Evolutionary conservation across 2,888 invertebrate species (phyloP).

Genomic region (Plemyria rubiginata): DNA sequence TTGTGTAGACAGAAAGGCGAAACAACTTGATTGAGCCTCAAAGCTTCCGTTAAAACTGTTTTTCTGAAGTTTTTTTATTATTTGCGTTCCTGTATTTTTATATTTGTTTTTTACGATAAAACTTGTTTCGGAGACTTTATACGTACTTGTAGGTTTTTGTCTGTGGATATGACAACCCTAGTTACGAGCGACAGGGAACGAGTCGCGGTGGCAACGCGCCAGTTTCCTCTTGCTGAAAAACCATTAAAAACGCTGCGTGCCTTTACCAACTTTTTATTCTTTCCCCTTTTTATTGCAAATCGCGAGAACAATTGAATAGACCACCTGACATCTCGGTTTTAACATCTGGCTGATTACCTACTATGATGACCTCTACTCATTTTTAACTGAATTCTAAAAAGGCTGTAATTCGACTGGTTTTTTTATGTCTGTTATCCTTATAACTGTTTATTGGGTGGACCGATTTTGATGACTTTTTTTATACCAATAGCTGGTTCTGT

Average conservation of each 20-base stretch:
- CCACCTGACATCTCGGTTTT: conserved; percentile 21
- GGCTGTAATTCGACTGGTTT: too few species aligned
- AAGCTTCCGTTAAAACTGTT: conserved; percentile 30
- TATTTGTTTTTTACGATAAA: conserved; percentile 22
- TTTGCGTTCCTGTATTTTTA: conserved; percentile 24
- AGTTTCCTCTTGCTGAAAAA: conserved; percentile 30
- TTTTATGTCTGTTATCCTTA: too few species aligned
- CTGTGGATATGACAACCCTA: conserved; percentile 32
- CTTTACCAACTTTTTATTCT: conserved; percentile 29
- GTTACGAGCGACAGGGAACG: conserved; percentile 28
- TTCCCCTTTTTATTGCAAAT: conserved; percentile 27
- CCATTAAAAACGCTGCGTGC: conserved; percentile 32
- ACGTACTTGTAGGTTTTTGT: conserved; percentile 21
- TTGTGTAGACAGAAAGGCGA: conserved; percentile 21
- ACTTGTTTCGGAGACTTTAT: conserved; percentile 21
- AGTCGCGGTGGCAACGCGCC: conserved; percentile 34
- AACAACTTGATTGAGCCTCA: conserved; percentile 28
- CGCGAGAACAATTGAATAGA: conserved; percentile 30
- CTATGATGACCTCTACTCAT: not conserved
- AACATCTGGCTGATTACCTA: conserved; percentile 22
- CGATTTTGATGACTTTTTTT: too few species aligned
- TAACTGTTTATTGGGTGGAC: too few species aligned
- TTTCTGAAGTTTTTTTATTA: conserved; percentile 22
- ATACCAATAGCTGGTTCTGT: too few species aligned
- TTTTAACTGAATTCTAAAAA: too few species aligned